Evolutionary conservation across 1,140 invertebrate genomes (phyloP).

Genomic region (Drosophila guanche): DNA sequence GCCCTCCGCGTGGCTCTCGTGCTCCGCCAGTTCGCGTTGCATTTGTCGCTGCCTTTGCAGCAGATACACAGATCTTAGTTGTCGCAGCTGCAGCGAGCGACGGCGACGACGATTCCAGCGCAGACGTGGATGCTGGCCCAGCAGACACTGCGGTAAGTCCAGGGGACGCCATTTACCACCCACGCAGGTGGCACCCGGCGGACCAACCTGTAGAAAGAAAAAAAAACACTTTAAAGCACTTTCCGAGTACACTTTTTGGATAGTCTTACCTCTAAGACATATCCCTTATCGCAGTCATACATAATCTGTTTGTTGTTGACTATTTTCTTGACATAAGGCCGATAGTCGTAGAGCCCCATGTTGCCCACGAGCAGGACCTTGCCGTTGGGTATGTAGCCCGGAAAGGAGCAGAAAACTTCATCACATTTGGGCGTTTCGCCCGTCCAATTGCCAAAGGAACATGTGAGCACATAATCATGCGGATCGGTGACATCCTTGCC

Average conservation of each 20-base stretch:
- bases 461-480: slow-evolving; percentile 88
- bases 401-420: slow-evolving; percentile 97
- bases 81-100: slow-evolving; percentile 86
- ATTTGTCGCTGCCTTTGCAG: slow-evolving; percentile 62
- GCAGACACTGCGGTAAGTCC: slow-evolving; percentile 86
- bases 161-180: slow-evolving; percentile 81
- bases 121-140: slow-evolving; percentile 92
- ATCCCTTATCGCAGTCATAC: slow-evolving; percentile 97
- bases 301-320: slow-evolving; percentile 97
- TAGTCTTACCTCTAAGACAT: slow-evolving; percentile 88
- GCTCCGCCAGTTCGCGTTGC: slow-evolving; percentile 49
- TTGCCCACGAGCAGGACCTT: slow-evolving; percentile 97
- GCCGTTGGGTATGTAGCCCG: slow-evolving; percentile 94
- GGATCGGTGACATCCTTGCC: slow-evolving; percentile 83
- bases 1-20: slow-evolving; percentile 4
- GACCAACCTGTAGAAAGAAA: slow-evolving; percentile 85
- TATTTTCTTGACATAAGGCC: slow-evolving; percentile 96
- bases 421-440: slow-evolving; percentile 92
- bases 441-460: slow-evolving; percentile 96
- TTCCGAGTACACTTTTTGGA: too few species aligned
- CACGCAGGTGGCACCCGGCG: slow-evolving; percentile 90
- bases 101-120: slow-evolving; percentile 89
- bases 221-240: not conserved
- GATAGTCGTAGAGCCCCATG: slow-evolving; percentile 98
- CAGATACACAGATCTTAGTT: slow-evolving; percentile 84